Base-by-base conservation (phyloP, 2,113 vertebrate genomes). In the Tamias sibiricus region DNA sequence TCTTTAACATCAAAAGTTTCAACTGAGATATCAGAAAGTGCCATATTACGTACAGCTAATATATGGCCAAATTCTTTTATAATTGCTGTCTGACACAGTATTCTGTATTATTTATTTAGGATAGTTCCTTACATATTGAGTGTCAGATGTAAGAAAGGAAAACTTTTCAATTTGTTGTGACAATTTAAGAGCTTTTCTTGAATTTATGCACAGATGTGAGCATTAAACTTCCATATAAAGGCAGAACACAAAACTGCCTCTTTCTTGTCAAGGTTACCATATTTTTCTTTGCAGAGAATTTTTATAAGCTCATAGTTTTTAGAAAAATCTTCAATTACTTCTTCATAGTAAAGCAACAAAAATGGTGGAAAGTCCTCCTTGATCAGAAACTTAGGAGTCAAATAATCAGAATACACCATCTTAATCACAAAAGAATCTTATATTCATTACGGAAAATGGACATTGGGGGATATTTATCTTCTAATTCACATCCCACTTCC, bases 101-200 rank as follows among this genome's bases (percentile, higher is more conserved):
- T 40, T 83, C 76, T 44, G 10, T 64, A 57, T 92, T 97, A 57
- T 84, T 92, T 86, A 81, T 72, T 89, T 89, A 96, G 77, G 42
- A 81, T 49, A 42, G 14, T 64, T 64, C 42, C 17, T 79, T 74
- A 79, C 75, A n/a, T 87, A 6, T 44, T 19, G 26, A 32, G 12
- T 62, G 54, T 47, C 64, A 95, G 59, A 75, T 87, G 49, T 62
- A 72, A 92, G 35, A 13, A 35, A 93, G 47, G 32, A 47, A 72
- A 72, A 47, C 28, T 81, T 76, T 80, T 37, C 37, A 66, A 42
- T 84, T 84, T 91, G 76, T 74, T 94, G 10, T 79, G 54, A 66
- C 28, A 68, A 42, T 88, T 87, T 85, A 47, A 82, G 49, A 91
- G 8, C 11, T 44, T 42, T 37, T 88, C 59, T 64, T 91, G 47